phyloP scores from a whole-genome alignment of 2,797 vertebrate genomes.

The Coregonus ussuriensis region DNA sequence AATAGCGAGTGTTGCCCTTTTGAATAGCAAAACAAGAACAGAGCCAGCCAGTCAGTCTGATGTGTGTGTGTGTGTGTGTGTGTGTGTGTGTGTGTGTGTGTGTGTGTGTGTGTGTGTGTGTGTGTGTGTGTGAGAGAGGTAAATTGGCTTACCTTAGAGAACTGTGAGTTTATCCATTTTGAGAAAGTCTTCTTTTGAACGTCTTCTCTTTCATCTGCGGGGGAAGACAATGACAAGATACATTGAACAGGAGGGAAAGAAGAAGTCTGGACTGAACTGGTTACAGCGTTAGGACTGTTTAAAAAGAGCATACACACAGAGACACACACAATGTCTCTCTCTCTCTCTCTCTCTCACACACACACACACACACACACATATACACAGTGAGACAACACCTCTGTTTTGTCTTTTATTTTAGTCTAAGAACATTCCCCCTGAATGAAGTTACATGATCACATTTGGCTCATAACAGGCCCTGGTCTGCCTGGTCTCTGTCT shows the following conservation, averaged over 20 bases:
- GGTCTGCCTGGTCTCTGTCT: not conserved
- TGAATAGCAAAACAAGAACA: not conserved
- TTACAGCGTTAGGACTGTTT: not conserved
- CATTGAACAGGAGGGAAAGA: slow-evolving; percentile 6
- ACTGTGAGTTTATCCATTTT: slow-evolving; percentile 98
- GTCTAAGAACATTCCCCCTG: not conserved
- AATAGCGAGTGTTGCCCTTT: not conserved
- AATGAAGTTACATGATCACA: not conserved
- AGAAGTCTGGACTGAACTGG: not conserved
- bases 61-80: slow-evolving; percentile 4
- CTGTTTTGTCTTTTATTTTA: not conserved
- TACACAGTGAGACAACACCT: not conserved
- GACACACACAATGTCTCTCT: slow-evolving; percentile 5
- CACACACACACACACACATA: not conserved
- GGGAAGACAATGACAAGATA: slow-evolving; percentile 45
- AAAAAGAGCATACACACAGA: not conserved
- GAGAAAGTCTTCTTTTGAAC: slow-evolving; percentile 99
- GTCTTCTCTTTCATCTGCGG: slow-evolving; percentile 97
- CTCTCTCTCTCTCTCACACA: not conserved
- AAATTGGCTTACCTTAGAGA: slow-evolving; percentile 87
- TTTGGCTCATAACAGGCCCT: not conserved
- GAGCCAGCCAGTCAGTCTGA: not conserved
- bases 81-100: slow-evolving; percentile 1
- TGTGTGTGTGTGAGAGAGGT: not conserved
- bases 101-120: not conserved